These are phyloP conservation scores for Drosophila sulfurigaster DNA, from an alignment of 1,140 invertebrate species.

Conservation along the genomic window DNA sequence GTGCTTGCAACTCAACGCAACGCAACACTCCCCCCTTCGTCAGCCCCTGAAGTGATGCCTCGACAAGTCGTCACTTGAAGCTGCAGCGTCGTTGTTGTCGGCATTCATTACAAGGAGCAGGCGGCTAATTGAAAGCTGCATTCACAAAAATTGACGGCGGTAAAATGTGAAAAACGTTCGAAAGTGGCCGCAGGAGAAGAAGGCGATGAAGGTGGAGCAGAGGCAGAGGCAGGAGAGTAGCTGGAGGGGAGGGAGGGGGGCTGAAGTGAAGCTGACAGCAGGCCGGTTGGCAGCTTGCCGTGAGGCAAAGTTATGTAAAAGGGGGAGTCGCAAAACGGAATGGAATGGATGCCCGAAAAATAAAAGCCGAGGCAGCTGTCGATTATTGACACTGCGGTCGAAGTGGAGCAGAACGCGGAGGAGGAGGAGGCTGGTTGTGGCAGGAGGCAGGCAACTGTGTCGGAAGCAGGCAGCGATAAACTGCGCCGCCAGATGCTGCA, in stretches of 20 bases:
- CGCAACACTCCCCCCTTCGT: not conserved
- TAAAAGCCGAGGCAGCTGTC: constrained; percentile 76
- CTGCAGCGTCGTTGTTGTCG: constrained; percentile 60
- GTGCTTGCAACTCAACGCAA: constrained; percentile 45
- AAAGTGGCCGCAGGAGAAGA: not conserved
- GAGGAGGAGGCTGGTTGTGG: not conserved
- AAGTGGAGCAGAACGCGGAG: constrained; percentile 26
- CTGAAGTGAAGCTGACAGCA: constrained; percentile 15
- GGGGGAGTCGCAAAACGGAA: constrained; percentile 15
- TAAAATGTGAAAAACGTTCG: constrained; percentile 61
- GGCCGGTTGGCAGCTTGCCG: constrained; percentile 34
- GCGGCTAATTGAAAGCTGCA: constrained; percentile 81
- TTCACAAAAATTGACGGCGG: constrained; percentile 65
- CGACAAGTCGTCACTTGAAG: constrained; percentile 72
- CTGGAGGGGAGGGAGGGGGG: not conserved
- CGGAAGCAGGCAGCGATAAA: constrained; percentile 67
- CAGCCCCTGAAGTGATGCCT: constrained; percentile 16
- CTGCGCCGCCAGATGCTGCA: constrained; percentile 55
- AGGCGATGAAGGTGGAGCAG: constrained; percentile 4
- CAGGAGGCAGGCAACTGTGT: not conserved
- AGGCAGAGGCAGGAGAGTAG: constrained; percentile 5
- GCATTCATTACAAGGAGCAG: constrained; percentile 79
- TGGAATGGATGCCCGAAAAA: constrained; percentile 45
- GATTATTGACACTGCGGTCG: constrained; percentile 80
- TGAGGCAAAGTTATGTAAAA: constrained; percentile 69